These are phyloP conservation scores for Zele albiditarsus DNA, from an alignment of 2,888 invertebrate genomes.

Conservation along the genomic window DNA sequence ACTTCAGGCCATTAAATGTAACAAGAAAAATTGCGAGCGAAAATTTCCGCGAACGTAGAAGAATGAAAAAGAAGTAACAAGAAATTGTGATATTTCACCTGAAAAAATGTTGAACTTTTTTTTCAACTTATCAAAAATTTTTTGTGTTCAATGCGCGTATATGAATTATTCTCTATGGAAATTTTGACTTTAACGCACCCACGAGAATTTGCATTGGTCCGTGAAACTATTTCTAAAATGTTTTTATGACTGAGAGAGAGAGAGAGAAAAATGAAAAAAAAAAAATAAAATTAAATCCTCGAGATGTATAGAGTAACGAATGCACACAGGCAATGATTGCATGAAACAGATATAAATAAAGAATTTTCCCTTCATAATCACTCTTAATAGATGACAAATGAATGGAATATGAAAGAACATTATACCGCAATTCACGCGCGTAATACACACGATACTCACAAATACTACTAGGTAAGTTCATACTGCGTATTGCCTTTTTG, in stretches of 20 bases:
- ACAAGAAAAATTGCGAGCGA: constrained; percentile 14
- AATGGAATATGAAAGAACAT: constrained; percentile 54
- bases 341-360: constrained; percentile 31
- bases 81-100: constrained; percentile 39
- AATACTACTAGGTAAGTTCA: constrained; percentile 71
- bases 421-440: constrained; percentile 61
- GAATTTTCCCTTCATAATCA: constrained; percentile 17
- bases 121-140: not conserved
- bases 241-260: not conserved
- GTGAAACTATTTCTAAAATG: constrained; percentile 4
- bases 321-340: constrained; percentile 24
- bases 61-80: constrained; percentile 25
- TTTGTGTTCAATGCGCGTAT: constrained; percentile 10
- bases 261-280: constrained; percentile 38
- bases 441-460: constrained; percentile 65
- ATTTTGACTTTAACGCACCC: not conserved
- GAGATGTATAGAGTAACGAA: constrained; percentile 4
- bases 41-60: not conserved
- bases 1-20: constrained; percentile 7
- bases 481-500: constrained; percentile 73
- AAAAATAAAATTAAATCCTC: not conserved
- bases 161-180: constrained; percentile 4
- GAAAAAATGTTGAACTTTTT: constrained; percentile 12
- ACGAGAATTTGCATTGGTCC: constrained; percentile 12
- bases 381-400: constrained; percentile 20